A percentile compares a stretch with the other conserved stretches of the same genome.
These are phyloP conservation scores for Eclectus roratus DNA, from an alignment of 2,113 vertebrate genomes.

Conservation along the genomic window DNA sequence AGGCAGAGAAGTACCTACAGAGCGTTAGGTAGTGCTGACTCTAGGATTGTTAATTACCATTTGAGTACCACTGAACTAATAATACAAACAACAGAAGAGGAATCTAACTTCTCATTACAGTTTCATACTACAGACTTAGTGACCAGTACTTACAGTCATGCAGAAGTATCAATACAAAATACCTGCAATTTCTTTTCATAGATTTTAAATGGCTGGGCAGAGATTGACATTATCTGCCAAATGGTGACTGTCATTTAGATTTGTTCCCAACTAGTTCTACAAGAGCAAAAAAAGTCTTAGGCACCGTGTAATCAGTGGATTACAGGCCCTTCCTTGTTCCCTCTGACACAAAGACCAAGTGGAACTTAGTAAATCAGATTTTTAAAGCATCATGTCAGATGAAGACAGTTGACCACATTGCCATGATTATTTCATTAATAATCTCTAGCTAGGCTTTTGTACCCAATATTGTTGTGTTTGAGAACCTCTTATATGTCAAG, in stretches of 20 bases:
- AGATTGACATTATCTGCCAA: constrained; percentile 50
- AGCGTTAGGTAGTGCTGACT: not conserved
- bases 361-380: constrained; percentile 35
- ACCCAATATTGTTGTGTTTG: constrained; percentile 22
- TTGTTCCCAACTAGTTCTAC: constrained; percentile 32
- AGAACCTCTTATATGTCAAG: constrained; percentile 58
- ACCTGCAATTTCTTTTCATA: not conserved
- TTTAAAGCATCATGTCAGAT: constrained; percentile 43
- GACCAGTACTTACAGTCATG: constrained; percentile 51
- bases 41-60: not conserved
- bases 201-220: constrained; percentile 38
- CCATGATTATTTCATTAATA: constrained; percentile 57
- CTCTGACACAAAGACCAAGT: constrained; percentile 20
- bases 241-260: constrained; percentile 12
- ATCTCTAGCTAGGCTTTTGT: constrained; percentile 48
- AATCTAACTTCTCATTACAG: constrained; percentile 26
- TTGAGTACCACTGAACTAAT: constrained; percentile 40
- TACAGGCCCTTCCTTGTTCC: constrained; percentile 61
- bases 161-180: constrained; percentile 44
- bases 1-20: constrained; percentile 54
- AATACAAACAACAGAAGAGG: not conserved
- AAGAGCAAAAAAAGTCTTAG: constrained; percentile 47
- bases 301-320: constrained; percentile 36
- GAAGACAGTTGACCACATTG: constrained; percentile 64
- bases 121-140: constrained; percentile 15